phyloP scores from a whole-genome alignment of 2,888 invertebrate species.

The Lutraria lutraria region DNA sequence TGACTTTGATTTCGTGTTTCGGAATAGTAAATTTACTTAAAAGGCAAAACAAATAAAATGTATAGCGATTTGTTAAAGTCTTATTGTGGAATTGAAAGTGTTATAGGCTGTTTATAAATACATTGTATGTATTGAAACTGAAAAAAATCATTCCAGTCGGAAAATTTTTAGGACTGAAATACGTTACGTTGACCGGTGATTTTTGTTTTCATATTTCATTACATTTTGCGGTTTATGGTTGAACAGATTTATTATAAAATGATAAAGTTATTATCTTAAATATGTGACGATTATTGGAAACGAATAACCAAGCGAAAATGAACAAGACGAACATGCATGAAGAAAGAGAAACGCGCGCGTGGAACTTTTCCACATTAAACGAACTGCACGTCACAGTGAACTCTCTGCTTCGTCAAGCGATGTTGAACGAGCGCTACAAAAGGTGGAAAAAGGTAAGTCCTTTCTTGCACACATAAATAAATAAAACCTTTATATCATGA shows the following conservation, averaged over 20 bases:
- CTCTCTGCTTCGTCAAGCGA: slow-evolving; percentile 72
- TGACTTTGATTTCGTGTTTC: slow-evolving; percentile 7
- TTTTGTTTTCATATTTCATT: background rate
- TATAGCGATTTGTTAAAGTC: background rate
- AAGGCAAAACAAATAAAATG: background rate
- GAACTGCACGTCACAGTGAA: slow-evolving; percentile 79
- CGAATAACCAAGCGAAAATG: background rate
- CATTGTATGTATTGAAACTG: background rate
- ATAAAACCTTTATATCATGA: background rate
- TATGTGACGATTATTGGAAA: background rate
- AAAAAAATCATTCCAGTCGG: background rate
- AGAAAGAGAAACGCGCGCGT: slow-evolving; percentile 52
- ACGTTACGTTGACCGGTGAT: background rate
- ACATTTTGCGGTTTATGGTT: background rate
- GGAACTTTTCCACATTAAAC: slow-evolving; percentile 75
- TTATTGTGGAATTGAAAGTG: background rate
- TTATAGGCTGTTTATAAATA: background rate
- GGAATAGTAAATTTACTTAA: slow-evolving; percentile 31
- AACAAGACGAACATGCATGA: background rate
- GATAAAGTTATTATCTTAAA: background rate
- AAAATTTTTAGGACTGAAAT: background rate
- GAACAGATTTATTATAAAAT: slow-evolving; percentile 5
- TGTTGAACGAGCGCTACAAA: slow-evolving; percentile 80
- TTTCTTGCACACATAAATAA: background rate
- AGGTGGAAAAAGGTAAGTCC: slow-evolving; percentile 79